These are phyloP conservation scores for Melieria omissa DNA, from an alignment of 2,888 invertebrate species.

Conservation along the genomic window DNA sequence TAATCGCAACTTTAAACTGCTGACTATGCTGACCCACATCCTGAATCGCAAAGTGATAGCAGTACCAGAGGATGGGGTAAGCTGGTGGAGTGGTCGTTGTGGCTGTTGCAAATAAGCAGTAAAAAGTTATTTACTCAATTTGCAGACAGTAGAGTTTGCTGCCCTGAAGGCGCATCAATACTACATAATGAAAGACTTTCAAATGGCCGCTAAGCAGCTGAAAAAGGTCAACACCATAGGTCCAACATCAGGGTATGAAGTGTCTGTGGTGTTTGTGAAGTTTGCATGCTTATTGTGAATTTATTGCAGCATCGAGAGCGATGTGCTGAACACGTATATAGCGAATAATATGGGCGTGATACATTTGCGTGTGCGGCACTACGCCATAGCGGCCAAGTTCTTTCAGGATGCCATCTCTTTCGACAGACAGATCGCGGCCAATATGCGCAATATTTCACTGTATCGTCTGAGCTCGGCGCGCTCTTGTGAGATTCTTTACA, in stretches of 20 bases:
- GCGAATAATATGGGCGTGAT: slow-evolving; percentile 68
- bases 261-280: background rate
- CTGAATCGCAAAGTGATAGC: slow-evolving; percentile 59
- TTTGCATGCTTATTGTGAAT: background rate
- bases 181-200: slow-evolving; percentile 67
- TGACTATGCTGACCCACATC: slow-evolving; percentile 60
- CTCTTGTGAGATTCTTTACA: slow-evolving; percentile 66
- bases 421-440: slow-evolving; percentile 58
- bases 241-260: slow-evolving; percentile 1
- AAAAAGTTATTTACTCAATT: slow-evolving; percentile 9
- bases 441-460: slow-evolving; percentile 56
- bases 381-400: slow-evolving; percentile 66
- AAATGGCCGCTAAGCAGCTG: slow-evolving; percentile 67
- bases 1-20: slow-evolving; percentile 55
- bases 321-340: slow-evolving; percentile 63
- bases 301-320: slow-evolving; percentile 44
- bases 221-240: slow-evolving; percentile 58
- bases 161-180: slow-evolving; percentile 66
- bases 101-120: background rate
- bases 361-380: slow-evolving; percentile 65
- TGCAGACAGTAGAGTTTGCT: slow-evolving; percentile 57
- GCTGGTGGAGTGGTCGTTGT: background rate
- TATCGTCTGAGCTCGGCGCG: slow-evolving; percentile 61
- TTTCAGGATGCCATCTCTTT: slow-evolving; percentile 66
- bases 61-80: slow-evolving; percentile 62